Percentiles rank a stretch among this genome's conserved stretches.
Evolutionary conservation across 2,797 vertebrate species (phyloP).

Genomic region (Tokudaia muenninki): DNA sequence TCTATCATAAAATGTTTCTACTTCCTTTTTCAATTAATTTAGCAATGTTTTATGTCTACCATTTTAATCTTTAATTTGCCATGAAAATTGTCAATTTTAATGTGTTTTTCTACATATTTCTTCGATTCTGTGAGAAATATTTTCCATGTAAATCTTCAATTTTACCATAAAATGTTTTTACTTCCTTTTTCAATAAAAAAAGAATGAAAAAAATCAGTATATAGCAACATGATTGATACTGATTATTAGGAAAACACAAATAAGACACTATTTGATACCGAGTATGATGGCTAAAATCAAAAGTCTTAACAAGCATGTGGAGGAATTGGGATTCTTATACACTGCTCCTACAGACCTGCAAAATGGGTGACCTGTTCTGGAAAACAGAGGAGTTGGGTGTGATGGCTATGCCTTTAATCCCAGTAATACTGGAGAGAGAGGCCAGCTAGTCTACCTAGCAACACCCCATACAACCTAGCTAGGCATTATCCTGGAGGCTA

Average conservation of each 20-base stretch:
- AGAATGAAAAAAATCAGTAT: background rate
- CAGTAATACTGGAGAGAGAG: background rate
- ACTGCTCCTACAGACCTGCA: background rate
- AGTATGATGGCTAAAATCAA: background rate
- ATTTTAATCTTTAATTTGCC: too few relatives aligned
- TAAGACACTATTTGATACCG: background rate
- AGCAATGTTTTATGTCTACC: too few relatives aligned
- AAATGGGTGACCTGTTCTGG: background rate
- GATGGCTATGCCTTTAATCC: background rate
- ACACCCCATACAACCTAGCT: background rate
- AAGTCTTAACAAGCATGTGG: background rate
- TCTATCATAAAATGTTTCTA: too few relatives aligned
- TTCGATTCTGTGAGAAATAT: too few relatives aligned
- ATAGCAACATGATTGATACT: constrained; percentile 2
- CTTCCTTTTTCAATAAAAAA: too few relatives aligned
- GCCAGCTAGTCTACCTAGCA: background rate
- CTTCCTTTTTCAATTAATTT: too few relatives aligned
- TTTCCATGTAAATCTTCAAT: too few relatives aligned
- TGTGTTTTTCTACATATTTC: too few relatives aligned
- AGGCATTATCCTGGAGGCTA: background rate
- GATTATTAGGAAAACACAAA: constrained; percentile 39
- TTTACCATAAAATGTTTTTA: too few relatives aligned
- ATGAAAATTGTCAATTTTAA: too few relatives aligned
- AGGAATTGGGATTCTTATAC: background rate
- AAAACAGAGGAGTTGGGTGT: background rate